These are phyloP conservation scores for Thrips palmi DNA, from an alignment of 1,140 invertebrate genomes.

Conservation along the genomic window DNA sequence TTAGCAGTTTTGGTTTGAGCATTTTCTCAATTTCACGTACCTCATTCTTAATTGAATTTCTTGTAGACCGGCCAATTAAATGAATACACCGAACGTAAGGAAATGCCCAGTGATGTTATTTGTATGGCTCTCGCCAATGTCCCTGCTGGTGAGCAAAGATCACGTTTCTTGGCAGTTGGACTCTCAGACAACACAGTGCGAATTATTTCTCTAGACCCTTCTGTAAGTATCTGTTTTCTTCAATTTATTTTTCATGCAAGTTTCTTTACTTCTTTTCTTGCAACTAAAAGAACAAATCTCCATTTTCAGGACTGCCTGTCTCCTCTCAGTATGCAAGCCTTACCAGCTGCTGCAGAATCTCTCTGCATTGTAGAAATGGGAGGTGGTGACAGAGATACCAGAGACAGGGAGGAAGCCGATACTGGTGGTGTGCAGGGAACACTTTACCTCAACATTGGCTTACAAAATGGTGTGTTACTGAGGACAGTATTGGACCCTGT, in stretches of 20 bases:
- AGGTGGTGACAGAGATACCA: slow-evolving; percentile 40
- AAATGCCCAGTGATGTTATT: slow-evolving; percentile 91
- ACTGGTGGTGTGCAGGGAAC: slow-evolving; percentile 36
- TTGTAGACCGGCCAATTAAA: slow-evolving; percentile 88
- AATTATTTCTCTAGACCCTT: slow-evolving; percentile 92
- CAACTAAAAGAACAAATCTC: neutral
- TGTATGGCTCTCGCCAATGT: slow-evolving; percentile 97
- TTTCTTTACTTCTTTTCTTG: neutral
- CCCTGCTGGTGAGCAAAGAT: slow-evolving; percentile 84
- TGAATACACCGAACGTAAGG: slow-evolving; percentile 93
- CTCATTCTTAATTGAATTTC: slow-evolving; percentile 7
- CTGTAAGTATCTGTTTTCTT: slow-evolving; percentile 31
- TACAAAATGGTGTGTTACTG: slow-evolving; percentile 92
- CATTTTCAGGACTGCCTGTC: slow-evolving; percentile 60
- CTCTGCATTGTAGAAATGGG: slow-evolving; percentile 91
- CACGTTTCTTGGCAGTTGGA: slow-evolving; percentile 93
- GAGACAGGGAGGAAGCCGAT: slow-evolving; percentile 31
- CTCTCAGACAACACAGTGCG: slow-evolving; percentile 91
- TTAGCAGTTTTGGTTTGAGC: slow-evolving; percentile 5
- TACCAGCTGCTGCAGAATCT: slow-evolving; percentile 93
- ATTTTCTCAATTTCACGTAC: neutral
- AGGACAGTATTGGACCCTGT: slow-evolving; percentile 92
- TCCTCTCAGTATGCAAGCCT: slow-evolving; percentile 85
- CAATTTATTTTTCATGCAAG: neutral
- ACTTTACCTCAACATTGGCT: slow-evolving; percentile 92